Base-by-base conservation (phyloP, 2,113 vertebrate species). In the Pleuronectes platessa region DNA sequence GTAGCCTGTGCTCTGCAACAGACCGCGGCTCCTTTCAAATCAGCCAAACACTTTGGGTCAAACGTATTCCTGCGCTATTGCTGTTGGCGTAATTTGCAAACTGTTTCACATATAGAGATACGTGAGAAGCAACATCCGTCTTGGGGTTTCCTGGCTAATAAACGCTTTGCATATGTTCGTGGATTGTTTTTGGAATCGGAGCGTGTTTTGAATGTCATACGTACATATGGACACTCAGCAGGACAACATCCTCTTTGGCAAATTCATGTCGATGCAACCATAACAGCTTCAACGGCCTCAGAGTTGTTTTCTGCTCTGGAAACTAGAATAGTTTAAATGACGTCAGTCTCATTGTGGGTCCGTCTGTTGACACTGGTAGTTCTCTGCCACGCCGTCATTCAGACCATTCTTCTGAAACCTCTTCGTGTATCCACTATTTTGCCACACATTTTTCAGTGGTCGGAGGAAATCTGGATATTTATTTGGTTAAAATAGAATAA, bases 401-500 rank as follows among this genome's bases (percentile, higher is more conserved):
- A 85, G 78, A 89, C 90, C 68, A 78, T 90, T 89, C 86, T 91
- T 92, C 69, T 86, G 71, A 88, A 91, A 86, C 84, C 76, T 91
- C 89, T 86, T 89, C 85, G 87, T 92, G 84, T 86, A 85, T 86
- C 71, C 79, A 89, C 79, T 89, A 86, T 87, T 90, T 89, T 90
- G 86, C 89, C 81, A 81, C 92, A 83, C 40, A 54, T 54, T 90
- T 87, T 90, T 91, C 74, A 82, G 90, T 67, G 92, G 92, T 93
- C 80, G 78, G n/a, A 78, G 68, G 76, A 90, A 78, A 89, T 89
- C 18, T 76, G 5, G 83, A 87, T 91, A 88, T 90, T 88, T 94
- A 90, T 94, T 93, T 93, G 79, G 74, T 88, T 92, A 82, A 83
- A 92, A 93, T 79, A 85, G 24, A 59, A 89, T 89, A 31, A 61